These are phyloP conservation scores for Phrynosoma blainvillii DNA, from an alignment of 2,113 vertebrate genomes.

Conservation along the genomic window DNA sequence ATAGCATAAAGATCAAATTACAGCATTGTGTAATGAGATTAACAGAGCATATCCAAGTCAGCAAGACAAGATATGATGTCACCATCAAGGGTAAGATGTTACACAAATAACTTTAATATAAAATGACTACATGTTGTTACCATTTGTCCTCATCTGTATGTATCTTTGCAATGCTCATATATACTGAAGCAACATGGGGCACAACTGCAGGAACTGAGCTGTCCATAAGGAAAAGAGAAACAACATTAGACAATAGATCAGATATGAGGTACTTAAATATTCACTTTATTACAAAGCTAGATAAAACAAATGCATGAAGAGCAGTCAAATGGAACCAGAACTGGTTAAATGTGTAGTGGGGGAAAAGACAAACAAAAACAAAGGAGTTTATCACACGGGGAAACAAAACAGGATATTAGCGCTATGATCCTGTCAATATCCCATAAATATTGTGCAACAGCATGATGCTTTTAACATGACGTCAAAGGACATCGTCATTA, in stretches of 20 bases:
- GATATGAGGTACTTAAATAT: background rate
- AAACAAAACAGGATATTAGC: no score
- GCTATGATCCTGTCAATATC: no score
- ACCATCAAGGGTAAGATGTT: background rate
- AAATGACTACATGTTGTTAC: no score
- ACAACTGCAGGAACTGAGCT: no score
- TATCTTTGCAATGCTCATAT: background rate
- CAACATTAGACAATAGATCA: no score
- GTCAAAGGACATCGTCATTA: no score
- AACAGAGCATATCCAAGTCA: constrained; percentile 47
- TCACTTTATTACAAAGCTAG: background rate
- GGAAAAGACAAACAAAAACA: no score
- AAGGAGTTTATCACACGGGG: no score
- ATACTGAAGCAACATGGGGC: background rate
- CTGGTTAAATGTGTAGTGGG: background rate
- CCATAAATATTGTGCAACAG: no score
- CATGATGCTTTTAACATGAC: no score
- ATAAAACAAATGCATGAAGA: background rate
- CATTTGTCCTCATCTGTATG: background rate
- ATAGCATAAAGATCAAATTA: constrained; percentile 64
- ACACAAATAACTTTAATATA: constrained; percentile 1
- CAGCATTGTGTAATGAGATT: constrained; percentile 63
- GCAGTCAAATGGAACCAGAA: background rate
- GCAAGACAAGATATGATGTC: background rate
- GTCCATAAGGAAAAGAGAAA: background rate